Percentiles rank a stretch among this genome's conserved stretches.
phyloP scores from a whole-genome alignment of 2,888 invertebrate species.

The Plebejus argus region DNA sequence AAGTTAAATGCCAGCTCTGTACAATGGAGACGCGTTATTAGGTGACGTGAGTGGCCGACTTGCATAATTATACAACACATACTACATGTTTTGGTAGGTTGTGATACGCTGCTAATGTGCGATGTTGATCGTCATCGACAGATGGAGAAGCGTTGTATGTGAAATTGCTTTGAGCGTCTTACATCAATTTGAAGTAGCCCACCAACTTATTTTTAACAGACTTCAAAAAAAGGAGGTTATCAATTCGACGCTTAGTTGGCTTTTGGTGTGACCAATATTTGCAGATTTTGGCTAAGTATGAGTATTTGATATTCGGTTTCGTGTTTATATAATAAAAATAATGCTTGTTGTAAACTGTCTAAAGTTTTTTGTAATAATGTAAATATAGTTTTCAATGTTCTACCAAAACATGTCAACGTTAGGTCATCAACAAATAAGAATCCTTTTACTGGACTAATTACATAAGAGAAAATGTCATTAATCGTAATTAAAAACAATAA shows the following conservation, averaged over 20 bases:
- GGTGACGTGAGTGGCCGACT: conserved; percentile 27
- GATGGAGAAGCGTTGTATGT: background rate
- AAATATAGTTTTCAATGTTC: too few relatives aligned
- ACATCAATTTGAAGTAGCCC: too few relatives aligned
- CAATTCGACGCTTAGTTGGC: too few relatives aligned
- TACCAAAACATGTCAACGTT: too few relatives aligned
- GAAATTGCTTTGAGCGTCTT: background rate
- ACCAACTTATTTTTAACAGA: too few relatives aligned
- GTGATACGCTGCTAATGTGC: background rate
- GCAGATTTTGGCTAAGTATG: background rate
- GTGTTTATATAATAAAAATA: background rate
- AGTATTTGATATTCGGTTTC: too few relatives aligned
- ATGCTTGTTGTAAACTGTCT: background rate
- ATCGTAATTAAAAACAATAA: too few relatives aligned
- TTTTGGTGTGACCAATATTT: background rate
- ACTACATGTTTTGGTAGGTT: conserved; percentile 3
- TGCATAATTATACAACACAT: conserved; percentile 28
- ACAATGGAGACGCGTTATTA: conserved; percentile 32
- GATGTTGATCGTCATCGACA: background rate
- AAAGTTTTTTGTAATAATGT: background rate
- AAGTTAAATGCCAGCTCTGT: conserved; percentile 31
- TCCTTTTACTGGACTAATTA: too few relatives aligned
- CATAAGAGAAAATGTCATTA: too few relatives aligned
- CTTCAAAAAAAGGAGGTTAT: too few relatives aligned
- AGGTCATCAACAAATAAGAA: too few relatives aligned